Base-by-base conservation (phyloP, 1,140 invertebrate species). In the Panagrolaimus sp. region DNA sequence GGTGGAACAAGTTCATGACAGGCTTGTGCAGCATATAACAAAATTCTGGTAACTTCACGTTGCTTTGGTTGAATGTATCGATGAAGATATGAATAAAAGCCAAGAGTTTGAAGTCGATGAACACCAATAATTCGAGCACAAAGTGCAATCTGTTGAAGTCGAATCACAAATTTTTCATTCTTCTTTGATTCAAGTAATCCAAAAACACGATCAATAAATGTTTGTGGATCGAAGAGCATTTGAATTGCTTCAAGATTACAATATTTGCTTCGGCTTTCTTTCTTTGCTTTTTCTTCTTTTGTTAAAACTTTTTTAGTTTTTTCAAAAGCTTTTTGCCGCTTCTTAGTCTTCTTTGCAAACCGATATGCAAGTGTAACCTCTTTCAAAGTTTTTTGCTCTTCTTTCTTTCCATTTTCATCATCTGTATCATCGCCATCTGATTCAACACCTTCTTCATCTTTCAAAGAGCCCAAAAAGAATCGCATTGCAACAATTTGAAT, bases 261-360 rank as follows among this genome's bases (percentile, higher is more conserved):
- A 6, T 78, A 69, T 32, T 78, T 72, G 46, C 38, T 47, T 32
- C 45, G 24, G 10, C 17, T 38, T 24, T 75, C 75, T 79, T 96
- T 96, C 82, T 94, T 96, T 74, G 93, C 90, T 32, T 90, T 89
- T 86, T 94, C 92, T 84, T 89, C 80, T 63, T 75, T 71, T 52
- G 84, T 88, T 0, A 91, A 88, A 63, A 90, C 84, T 81, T 91
- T 89, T 82, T 98, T 94, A 0, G 91, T 90, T 85, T 91, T 91
- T 46, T 91, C 89, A n/a, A 98, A 85, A 79, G 92, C 89, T 83
- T 94, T 97, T 77, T 92, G 89, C 65, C 94, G 87, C 85, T 97
- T 97, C 73, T 90, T 90, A 0, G 94, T 93, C 83, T 97, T 98
- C 81, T 98, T 98, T 80, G 93, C 97, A 26, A 96, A 90, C 84